Conservation (phyloP, 2,797 vertebrate genomes). For the Petrocephalus schoutedeni region DNA sequence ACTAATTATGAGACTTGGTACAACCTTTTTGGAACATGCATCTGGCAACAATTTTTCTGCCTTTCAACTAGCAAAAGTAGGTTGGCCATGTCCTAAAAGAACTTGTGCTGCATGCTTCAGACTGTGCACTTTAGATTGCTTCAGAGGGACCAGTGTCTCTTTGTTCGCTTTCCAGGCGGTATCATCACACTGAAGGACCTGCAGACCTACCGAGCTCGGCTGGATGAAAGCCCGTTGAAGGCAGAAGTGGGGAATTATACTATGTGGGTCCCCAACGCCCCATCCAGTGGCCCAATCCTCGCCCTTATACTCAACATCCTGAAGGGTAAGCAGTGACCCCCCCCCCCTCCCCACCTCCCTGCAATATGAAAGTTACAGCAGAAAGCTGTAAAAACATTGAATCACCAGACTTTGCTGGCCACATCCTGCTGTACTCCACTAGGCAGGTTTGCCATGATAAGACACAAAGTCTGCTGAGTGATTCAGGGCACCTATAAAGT, state of each 20-base stretch:
- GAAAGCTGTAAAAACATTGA: neutral
- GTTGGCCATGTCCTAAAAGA: no score
- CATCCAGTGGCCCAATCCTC: conserved; percentile 84
- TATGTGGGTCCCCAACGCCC: conserved; percentile 73
- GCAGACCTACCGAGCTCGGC: conserved; percentile 60
- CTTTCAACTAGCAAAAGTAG: no score
- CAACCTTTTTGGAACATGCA: no score
- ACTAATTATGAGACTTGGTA: no score
- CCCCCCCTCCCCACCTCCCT: neutral
- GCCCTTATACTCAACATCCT: conserved; percentile 86
- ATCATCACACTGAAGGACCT: conserved; percentile 84
- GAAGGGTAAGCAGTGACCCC: conserved; percentile 64
- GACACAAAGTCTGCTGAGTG: neutral
- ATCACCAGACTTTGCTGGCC: neutral
- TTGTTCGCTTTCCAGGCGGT: conserved; percentile 66
- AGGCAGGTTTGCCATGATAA: neutral
- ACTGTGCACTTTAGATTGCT: no score
- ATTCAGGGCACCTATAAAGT: neutral
- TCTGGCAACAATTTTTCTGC: no score
- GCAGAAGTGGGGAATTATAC: conserved; percentile 68
- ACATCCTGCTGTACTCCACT: neutral
- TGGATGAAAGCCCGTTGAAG: conserved; percentile 69
- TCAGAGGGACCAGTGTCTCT: neutral
- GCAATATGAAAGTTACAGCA: neutral
- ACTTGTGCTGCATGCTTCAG: no score